Base-by-base conservation (phyloP, 2,113 vertebrate genomes). In the Ophthalmotilapia sp. region DNA sequence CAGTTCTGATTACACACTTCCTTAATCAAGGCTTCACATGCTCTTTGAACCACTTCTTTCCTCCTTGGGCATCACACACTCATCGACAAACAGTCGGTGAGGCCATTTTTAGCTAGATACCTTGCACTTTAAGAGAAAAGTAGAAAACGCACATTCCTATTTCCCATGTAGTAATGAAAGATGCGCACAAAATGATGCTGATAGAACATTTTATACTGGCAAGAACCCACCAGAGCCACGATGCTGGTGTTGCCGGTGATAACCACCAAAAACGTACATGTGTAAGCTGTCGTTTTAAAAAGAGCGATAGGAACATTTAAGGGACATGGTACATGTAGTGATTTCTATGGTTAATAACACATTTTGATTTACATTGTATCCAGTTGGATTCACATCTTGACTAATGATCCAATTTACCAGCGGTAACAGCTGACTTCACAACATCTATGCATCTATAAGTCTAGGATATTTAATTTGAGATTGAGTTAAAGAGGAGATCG, bases 1-100 rank as follows among this genome's bases (percentile, higher is more conserved):
- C 90, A 90, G 85, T 75, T 90, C 19, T 75, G 70, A 90, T 89
- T 89, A 92, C 80, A 87, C 87, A 92, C 87, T 82, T 68, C 83
- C 55, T 89, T 89, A 90, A 92, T 90, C 83, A 88, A 79, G 54
- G 36, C 58, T 88, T 83, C 87, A 21, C 36, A 81, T 81, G 89
- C 83, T 89, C 87, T 86, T 90, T 91, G 86, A 92, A 89, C 80
- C 70, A 80, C 82, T 88, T 84, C 23, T 68, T 85, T 29, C 49
- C 40, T 84, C 79, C 88, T n/a, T 21, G 33, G 58, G 85, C 75
- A 81, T 51, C 81, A 47, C 21, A 29, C 13, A 23, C 5, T 17
- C 77, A 79, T 80, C 19, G 23, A 73, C 23, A 54, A 56, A 49
- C 6, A 84, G 42, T 60, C 26, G 13, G 31, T 15, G 45, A 29